Evolutionary conservation across 2,797 vertebrate genomes (phyloP).

Genomic region (Tragelaphus oryx): DNA sequence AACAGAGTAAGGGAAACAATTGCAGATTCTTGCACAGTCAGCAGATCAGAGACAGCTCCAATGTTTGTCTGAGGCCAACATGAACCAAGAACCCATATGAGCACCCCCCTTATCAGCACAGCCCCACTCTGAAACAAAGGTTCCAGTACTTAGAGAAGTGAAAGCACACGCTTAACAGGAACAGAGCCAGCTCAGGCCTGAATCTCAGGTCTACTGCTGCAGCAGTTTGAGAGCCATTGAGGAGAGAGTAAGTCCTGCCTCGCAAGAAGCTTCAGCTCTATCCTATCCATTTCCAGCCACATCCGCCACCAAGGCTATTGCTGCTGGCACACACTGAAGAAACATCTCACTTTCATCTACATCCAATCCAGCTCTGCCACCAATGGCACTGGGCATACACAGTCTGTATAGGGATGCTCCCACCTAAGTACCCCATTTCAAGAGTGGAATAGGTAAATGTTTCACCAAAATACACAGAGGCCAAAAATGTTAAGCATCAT

Average conservation of each 20-base stretch:
- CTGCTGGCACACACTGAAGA: neutral
- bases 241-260: neutral
- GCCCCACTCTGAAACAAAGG: neutral
- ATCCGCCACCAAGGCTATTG: neutral
- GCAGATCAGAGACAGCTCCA: neutral
- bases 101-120: neutral
- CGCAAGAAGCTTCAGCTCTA: neutral
- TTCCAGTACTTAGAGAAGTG: neutral
- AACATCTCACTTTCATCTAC: neutral
- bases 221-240: neutral
- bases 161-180: neutral
- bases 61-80: neutral
- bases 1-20: neutral
- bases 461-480: neutral
- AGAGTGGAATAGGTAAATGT: neutral
- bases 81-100: neutral
- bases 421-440: neutral
- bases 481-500: neutral
- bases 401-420: neutral
- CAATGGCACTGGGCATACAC: neutral
- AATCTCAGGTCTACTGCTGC: neutral
- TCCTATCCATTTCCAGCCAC: neutral
- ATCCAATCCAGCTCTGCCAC: neutral
- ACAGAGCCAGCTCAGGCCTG: neutral
- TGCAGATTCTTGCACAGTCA: neutral